These are phyloP conservation scores for Pachypeltis micranthus DNA, from an alignment of 1,140 invertebrate genomes.

Conservation along the genomic window DNA sequence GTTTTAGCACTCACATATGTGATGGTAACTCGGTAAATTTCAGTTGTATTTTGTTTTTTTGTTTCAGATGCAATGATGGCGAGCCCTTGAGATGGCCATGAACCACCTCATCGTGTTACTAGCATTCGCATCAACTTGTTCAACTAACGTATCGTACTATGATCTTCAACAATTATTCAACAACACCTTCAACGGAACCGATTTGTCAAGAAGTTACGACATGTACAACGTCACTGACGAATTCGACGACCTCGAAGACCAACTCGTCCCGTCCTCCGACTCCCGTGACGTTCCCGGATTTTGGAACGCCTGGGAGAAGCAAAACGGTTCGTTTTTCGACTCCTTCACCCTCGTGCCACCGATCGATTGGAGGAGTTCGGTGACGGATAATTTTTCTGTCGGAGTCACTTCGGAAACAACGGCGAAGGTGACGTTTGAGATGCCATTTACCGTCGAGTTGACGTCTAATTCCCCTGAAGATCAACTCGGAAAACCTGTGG, in stretches of 20 bases:
- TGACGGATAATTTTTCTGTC: not conserved
- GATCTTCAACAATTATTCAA: not conserved
- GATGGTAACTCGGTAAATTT: no score
- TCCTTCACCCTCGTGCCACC: not conserved
- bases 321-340: not conserved
- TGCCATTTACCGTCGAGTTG: not conserved
- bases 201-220: not conserved
- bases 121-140: not conserved
- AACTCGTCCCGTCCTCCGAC: not conserved
- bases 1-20: no score
- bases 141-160: not conserved
- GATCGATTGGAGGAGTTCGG: not conserved
- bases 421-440: not conserved
- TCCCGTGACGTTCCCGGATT: not conserved
- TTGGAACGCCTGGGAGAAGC: not conserved
- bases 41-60: not conserved
- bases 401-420: not conserved
- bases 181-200: not conserved
- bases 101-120: not conserved
- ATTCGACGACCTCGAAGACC: not conserved
- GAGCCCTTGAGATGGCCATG: not conserved
- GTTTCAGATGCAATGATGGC: not conserved
- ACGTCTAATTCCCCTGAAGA: not conserved
- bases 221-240: not conserved
- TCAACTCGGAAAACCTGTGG: conserved; percentile 31